Evolutionary conservation across 2,113 vertebrate genomes (phyloP).

Genomic region (Climacteris rufus): DNA sequence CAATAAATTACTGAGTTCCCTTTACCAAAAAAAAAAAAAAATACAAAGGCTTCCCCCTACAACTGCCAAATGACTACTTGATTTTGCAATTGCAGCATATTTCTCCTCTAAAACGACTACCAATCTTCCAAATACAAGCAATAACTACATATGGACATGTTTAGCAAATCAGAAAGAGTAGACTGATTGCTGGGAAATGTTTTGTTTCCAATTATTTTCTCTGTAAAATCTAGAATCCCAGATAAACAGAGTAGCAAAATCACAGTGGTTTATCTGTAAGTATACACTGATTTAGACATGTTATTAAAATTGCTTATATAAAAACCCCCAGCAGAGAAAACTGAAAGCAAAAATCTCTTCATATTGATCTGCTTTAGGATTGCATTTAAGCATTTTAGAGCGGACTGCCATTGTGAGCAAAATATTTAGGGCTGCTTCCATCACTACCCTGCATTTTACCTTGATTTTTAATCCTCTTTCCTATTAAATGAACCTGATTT

Average conservation of each 20-base stretch:
- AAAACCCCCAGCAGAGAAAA: constrained; percentile 35
- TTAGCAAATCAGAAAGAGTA: constrained; percentile 36
- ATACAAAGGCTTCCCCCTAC: background rate
- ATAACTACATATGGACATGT: constrained; percentile 9
- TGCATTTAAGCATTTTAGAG: background rate
- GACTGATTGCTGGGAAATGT: constrained; percentile 13
- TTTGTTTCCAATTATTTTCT: constrained; percentile 38
- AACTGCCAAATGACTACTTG: constrained; percentile 1
- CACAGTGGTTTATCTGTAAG: constrained; percentile 5
- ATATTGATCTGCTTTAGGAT: background rate
- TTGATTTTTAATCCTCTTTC: background rate
- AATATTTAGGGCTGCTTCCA: background rate
- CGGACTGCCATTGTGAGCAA: background rate
- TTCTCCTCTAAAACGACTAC: constrained; percentile 26
- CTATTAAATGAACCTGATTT: background rate
- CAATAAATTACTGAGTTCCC: background rate
- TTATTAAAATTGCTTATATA: background rate
- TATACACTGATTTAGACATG: background rate
- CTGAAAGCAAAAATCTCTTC: background rate
- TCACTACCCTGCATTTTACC: background rate
- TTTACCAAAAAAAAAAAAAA: background rate
- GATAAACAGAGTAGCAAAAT: background rate
- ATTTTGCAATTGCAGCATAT: background rate
- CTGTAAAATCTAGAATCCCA: background rate
- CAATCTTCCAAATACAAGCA: constrained; percentile 1